A percentile compares a stretch with the other conserved stretches of the same genome.
Conservation (phyloP, 2,888 invertebrate species). For the Himalopsyche anomala region DNA sequence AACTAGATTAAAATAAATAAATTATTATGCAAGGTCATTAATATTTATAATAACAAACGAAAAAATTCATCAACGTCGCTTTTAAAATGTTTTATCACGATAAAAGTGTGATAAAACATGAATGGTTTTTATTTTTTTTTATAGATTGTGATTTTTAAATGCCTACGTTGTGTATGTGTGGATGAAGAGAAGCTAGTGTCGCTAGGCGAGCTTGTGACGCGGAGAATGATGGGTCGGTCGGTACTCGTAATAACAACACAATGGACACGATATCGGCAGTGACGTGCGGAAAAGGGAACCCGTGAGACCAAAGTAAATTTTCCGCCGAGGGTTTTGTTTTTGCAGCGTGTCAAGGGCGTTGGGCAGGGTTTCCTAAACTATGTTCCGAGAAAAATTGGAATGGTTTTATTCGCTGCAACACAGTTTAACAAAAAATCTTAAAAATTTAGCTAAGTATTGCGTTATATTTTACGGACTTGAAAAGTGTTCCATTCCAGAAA, state of each 20-base stretch:
- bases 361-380: too few relatives aligned
- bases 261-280: neutral
- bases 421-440: too few relatives aligned
- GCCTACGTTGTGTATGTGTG: neutral
- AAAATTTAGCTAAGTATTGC: too few relatives aligned
- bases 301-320: neutral
- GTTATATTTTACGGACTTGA: too few relatives aligned
- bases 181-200: neutral
- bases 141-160: neutral
- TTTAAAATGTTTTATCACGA: neutral
- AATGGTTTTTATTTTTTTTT: constrained; percentile 14
- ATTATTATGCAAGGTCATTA: too few relatives aligned
- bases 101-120: neutral
- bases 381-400: too few relatives aligned
- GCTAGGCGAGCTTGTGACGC: neutral
- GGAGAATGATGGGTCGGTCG: too few relatives aligned
- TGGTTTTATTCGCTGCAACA: too few relatives aligned
- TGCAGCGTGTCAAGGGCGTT: neutral
- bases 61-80: neutral
- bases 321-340: neutral
- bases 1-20: too few relatives aligned
- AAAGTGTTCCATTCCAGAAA: too few relatives aligned
- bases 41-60: too few relatives aligned
- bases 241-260: too few relatives aligned
- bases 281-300: neutral